Evolutionary conservation across 2,888 invertebrate species (phyloP).

Genomic region (Rhynchonema sp.): DNA sequence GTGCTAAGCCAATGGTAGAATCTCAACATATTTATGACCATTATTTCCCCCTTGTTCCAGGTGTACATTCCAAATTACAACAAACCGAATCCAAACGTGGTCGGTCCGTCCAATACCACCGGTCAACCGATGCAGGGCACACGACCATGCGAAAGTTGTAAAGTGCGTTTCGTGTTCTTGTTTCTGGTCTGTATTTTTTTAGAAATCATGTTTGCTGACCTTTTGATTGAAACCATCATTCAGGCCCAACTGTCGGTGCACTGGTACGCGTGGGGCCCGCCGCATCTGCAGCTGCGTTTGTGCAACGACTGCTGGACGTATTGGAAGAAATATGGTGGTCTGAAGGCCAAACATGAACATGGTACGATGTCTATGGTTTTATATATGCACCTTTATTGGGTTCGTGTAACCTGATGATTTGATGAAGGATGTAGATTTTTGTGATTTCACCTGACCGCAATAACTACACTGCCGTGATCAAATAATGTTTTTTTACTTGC

Average conservation of each 20-base stretch:
- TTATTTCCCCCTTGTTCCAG: neutral
- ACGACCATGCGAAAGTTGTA: constrained; percentile 63
- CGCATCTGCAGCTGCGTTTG: constrained; percentile 70
- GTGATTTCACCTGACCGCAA: neutral
- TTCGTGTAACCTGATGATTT: no score
- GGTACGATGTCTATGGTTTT: neutral
- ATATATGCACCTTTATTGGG: no score
- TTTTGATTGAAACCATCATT: no score
- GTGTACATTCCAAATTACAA: constrained; percentile 40
- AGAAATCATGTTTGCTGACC: no score
- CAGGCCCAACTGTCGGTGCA: constrained; percentile 43
- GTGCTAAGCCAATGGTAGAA: no score
- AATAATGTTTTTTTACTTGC: no score
- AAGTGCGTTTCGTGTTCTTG: constrained; percentile 7
- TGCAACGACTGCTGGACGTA: constrained; percentile 87
- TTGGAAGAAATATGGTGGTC: constrained; percentile 95
- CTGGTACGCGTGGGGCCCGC: constrained; percentile 92
- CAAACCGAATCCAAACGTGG: constrained; percentile 60
- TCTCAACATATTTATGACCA: no score
- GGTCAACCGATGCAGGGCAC: constrained; percentile 33
- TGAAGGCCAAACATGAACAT: constrained; percentile 41
- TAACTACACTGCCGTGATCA: neutral
- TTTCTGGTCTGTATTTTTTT: neutral
- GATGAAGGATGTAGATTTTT: neutral
- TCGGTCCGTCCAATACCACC: neutral